Base-by-base conservation (phyloP, 2,113 vertebrate genomes). In the Pipra filicauda region DNA sequence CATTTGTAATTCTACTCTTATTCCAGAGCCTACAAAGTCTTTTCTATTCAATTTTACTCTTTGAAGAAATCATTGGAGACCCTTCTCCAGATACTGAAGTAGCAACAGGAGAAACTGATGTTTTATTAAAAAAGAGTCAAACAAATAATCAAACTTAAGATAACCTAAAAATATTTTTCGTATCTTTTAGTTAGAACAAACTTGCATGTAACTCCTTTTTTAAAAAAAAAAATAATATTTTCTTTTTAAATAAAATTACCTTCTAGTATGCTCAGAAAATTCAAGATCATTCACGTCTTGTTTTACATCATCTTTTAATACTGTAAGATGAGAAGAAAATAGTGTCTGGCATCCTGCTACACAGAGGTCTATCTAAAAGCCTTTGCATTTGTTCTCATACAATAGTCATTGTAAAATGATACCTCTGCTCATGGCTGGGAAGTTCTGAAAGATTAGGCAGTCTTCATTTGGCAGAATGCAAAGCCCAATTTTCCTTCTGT, bases 311-410 rank as follows among this genome's bases (percentile, higher is more conserved):
- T 81, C 90, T 91, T 82, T 67, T 85, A 81, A 75, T 89, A 88
- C 69, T 85, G 97, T 97, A 98, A 98, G 95, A 96, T 89, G 96
- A 98, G 97, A 97, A 96, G 39, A 95, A 97, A 97, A 96, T 97
- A 91, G 95, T 91, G 93, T 94, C 96, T 97, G 96, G 97, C 91
- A 91, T 89, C n/a, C 78, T 95, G 64, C 67, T 59, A 58, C 88
- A 85, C 86, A 82, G 67, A 96, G 76, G n/a, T 80, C 37, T 71
- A 61, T 66, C 61, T 95, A 88, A 98, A 91, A 95, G 77, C 59
- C 49, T 90, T 91, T 91, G 71, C 92, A 93, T 97, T 98, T 97
- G 94, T 89, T 91, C 91, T 95, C 61, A 22, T 86, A 71, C 49
- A 92, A 54, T 59, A 95, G 91, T 3, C 30, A 30, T 39, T 85